A percentile compares a stretch with the other conserved stretches of the same genome.
Evolutionary conservation across 2,113 vertebrate genomes (phyloP).

Genomic region (Apistogramma diplotaenia): DNA sequence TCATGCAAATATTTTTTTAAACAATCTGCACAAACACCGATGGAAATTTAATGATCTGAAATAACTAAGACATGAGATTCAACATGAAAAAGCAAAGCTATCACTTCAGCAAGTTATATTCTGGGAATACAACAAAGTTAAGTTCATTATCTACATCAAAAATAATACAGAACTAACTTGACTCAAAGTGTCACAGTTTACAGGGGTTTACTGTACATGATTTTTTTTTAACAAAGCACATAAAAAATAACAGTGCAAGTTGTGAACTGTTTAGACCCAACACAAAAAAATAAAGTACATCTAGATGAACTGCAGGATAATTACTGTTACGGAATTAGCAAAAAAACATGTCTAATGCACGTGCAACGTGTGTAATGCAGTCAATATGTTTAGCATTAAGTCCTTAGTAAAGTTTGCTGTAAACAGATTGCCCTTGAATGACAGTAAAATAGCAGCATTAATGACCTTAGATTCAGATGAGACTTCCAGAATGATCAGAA

Average conservation of each 20-base stretch:
- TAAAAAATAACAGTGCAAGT: not conserved
- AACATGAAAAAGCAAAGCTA: not conserved
- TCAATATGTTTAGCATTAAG: not conserved
- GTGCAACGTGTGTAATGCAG: not conserved
- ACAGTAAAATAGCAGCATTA: constrained; percentile 9
- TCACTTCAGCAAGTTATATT: not conserved
- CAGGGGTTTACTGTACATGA: constrained; percentile 7
- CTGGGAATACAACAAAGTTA: not conserved
- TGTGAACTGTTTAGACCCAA: constrained; percentile 16
- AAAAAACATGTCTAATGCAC: not conserved
- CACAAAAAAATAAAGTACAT: not conserved
- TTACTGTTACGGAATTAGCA: accelerated
- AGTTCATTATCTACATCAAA: constrained; percentile 16
- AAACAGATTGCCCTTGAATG: constrained; percentile 15
- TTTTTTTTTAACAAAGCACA: not conserved
- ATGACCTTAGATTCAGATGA: not conserved
- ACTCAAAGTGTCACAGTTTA: constrained; percentile 34
- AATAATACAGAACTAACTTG: not conserved
- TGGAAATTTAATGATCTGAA: constrained; percentile 24
- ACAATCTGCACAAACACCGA: not conserved
- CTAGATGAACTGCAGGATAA: not conserved
- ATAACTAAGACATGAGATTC: constrained; percentile 31
- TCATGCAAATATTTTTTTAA: constrained; percentile 6
- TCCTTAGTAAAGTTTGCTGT: constrained; percentile 13
- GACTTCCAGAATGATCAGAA: not conserved